Base-by-base conservation (phyloP, 2,797 vertebrate species). In the Schizothorax lantsangensis region DNA sequence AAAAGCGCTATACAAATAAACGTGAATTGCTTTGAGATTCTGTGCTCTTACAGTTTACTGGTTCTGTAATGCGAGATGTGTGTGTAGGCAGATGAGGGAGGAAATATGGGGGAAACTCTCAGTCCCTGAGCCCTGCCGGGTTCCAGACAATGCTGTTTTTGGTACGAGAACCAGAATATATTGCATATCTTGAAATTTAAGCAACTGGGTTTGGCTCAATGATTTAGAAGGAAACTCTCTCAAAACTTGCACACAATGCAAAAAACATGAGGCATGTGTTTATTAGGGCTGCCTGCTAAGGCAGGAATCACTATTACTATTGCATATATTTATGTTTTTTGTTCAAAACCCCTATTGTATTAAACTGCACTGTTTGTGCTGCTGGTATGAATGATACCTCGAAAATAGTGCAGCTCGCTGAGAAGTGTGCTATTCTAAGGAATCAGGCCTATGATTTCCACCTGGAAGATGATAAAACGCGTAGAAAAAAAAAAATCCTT, bases 111-210 rank as follows among this genome's bases (percentile, higher is more conserved):
- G 78, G 47, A 83, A 26, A 36, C 43, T 26, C 12, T 71, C 10
- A 69, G 75, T 52, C 64, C 45, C 80, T 71, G 21, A 52, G 66
- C 47, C 33, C 66, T 71, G 36, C 49, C 15, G 6, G 38, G 8
- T 57, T 59, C 36, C 52, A 59, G n/a, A 73, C 36, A 59, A 73
- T 83, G 36, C 68, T 45, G 78, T 30, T 80, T 77, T 80, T 45
- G 15, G 78, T 64, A 64, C 3, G 38, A 3, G 17, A 57, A n/a
- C 47, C 21, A 30, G 33, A 43, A 40, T 43, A 40, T 15, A 72
- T 64, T 75, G 79, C 57, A 81, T 49, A 68, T 81, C 68, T n/a
- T 83, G 72, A 68, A 57, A 83, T 69, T 47, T 38, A 79, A 68
- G 38, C 57, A 66, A 64, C 71, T 69, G 14, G 66, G 47, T 45